Base-by-base conservation (phyloP, 2,888 invertebrate species). In the Cheilosia urbana region DNA sequence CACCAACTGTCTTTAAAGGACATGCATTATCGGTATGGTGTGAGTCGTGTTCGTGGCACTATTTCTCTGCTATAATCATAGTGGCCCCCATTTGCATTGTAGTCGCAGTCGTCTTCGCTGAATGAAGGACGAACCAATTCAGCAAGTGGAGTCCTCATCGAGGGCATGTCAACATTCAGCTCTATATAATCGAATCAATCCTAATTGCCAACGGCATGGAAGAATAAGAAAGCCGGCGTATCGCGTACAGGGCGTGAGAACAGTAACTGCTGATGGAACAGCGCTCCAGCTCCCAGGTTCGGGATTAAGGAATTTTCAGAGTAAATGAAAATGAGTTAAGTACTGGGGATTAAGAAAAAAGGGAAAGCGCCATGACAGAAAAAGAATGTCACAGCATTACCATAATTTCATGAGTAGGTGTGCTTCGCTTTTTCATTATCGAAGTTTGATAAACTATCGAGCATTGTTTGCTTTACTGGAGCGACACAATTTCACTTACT, bases 181-280 rank as follows among this genome's bases (percentile, higher is more conserved):
- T 66, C 37, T 85, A 81, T 66, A 57, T 85, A 85, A 81, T 85
- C 81, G 81, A 85, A 85, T 85, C 72, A 85, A 77, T 81, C 58
- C 81, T 72, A 75, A 76, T 71, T 76, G 49, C 37, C 60, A 66
- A 72, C 63, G 24, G 34, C 72, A 68, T 63, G 4, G 19, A 57
- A 57, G 65, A 27, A 37, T 47, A 69, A 60, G 76, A 63, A 81
- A 63, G 63, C 76, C 76, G 27, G 49, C 58, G 42, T 37, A 9
- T 9, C n/a, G 34, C 51, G 13, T 51, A 55, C 5, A 34, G n/a
- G 51, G 42, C 75, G 75, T 75, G 80, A 45, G 79, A 84, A 80
- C 27, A 42, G 40, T 55, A 80, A 60, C 73, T 75, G 75, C 57
- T 75, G 75, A 51, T 75, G 68, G 57, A 42, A 65, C 45, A 66